These are phyloP conservation scores for Caenorhabditis zanzibari DNA, from an alignment of 2,888 invertebrate species.

Conservation along the genomic window DNA sequence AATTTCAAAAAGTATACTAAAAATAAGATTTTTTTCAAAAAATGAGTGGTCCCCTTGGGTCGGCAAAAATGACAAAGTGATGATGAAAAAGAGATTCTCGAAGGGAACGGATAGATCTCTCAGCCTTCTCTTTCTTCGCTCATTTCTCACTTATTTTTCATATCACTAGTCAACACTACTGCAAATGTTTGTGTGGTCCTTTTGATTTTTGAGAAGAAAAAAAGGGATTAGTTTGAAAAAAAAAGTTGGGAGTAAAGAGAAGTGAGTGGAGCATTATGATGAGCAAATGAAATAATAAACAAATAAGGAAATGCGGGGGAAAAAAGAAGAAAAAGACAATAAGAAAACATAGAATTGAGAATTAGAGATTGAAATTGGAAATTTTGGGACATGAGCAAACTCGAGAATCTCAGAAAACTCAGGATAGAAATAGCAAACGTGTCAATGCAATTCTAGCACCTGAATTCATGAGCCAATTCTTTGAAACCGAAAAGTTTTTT, in stretches of 20 bases:
- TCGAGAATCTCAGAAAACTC: neutral
- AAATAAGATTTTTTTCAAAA: neutral
- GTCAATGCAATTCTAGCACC: no score
- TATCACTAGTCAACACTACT: conserved; percentile 42
- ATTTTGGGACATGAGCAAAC: neutral
- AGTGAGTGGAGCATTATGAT: conserved; percentile 1
- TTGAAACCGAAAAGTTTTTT: no score
- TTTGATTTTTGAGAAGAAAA: conserved; percentile 2
- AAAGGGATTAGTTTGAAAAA: neutral
- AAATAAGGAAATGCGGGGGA: conserved; percentile 11
- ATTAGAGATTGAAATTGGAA: neutral
- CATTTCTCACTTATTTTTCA: conserved; percentile 32
- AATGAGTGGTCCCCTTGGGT: conserved; percentile 11
- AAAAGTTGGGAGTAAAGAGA: conserved; percentile 18
- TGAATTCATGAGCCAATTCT: no score
- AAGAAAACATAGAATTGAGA: neutral
- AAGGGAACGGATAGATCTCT: conserved; percentile 10
- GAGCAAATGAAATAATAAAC: conserved; percentile 17
- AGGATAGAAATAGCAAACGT: no score
- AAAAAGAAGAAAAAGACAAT: conserved; percentile 3
- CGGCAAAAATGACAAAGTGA: conserved; percentile 50
- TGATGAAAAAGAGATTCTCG: conserved; percentile 23
- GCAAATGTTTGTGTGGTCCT: conserved; percentile 54
- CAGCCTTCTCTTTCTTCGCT: neutral
- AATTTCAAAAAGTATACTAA: neutral